phyloP scores from a whole-genome alignment of 2,888 invertebrate species.

The Cantharis nigra region DNA sequence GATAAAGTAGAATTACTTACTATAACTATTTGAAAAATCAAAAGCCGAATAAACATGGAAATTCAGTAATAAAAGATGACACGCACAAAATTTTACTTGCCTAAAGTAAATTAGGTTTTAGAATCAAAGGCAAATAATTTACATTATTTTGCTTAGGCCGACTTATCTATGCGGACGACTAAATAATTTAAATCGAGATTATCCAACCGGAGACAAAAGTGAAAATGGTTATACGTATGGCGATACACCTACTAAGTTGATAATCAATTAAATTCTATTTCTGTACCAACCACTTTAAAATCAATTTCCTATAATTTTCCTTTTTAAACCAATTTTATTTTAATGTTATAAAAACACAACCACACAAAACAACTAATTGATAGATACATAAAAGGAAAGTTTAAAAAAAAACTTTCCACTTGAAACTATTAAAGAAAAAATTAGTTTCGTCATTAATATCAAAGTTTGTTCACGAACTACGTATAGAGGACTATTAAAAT shows the following conservation, averaged over 20 bases:
- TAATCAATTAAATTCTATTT: neutral
- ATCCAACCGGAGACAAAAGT: neutral
- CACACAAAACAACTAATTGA: neutral
- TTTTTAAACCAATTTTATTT: neutral
- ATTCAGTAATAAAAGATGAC: neutral
- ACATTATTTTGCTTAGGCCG: neutral
- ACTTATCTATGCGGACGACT: neutral
- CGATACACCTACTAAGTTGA: neutral
- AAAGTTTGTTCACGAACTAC: neutral
- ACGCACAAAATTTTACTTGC: neutral
- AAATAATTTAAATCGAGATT: neutral
- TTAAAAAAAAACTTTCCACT: neutral
- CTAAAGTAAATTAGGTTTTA: neutral
- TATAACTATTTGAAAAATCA: neutral
- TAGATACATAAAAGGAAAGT: neutral
- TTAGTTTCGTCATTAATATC: neutral
- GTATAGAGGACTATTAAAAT: neutral
- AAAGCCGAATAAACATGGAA: neutral
- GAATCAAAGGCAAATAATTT: neutral
- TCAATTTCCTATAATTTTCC: neutral
- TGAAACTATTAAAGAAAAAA: neutral
- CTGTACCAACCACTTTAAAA: neutral
- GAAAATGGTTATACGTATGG: neutral
- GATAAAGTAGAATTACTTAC: neutral
- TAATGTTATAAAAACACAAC: neutral